Percentiles rank a stretch among this genome's conserved stretches.
Evolutionary conservation across 2,888 invertebrate genomes (phyloP).

Genomic region (Conchocele bisecta): DNA sequence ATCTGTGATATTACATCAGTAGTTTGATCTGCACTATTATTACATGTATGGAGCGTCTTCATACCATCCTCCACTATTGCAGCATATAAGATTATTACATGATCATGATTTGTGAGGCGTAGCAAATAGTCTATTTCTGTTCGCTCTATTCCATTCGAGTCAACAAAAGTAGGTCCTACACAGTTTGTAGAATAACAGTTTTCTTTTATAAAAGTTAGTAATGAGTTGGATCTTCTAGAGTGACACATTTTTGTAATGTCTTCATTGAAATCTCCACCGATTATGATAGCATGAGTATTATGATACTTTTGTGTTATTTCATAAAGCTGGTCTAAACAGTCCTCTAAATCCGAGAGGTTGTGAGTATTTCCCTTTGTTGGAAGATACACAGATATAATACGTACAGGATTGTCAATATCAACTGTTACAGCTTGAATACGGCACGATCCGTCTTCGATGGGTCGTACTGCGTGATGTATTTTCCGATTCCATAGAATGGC

Average conservation of each 20-base stretch:
- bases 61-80: too few species aligned
- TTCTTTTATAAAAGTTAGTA: conserved; percentile 8
- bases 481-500: conserved; percentile 17
- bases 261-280: conserved; percentile 28
- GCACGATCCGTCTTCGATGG: neutral
- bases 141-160: conserved; percentile 17
- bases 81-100: too few species aligned
- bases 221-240: neutral
- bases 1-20: too few species aligned
- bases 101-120: neutral
- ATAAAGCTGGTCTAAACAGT: conserved; percentile 14
- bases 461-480: conserved; percentile 4
- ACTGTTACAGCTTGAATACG: conserved; percentile 19
- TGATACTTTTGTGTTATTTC: conserved; percentile 11
- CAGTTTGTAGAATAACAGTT: neutral
- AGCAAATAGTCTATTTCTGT: conserved; percentile 19
- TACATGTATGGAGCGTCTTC: too few species aligned
- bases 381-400: conserved; percentile 12
- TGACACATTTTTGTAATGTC: neutral
- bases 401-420: neutral
- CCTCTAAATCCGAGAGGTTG: neutral
- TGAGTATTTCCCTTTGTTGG: conserved; percentile 15
- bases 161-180: conserved; percentile 9
- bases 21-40: too few species aligned
- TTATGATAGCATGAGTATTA: conserved; percentile 13